Evolutionary conservation across 64 coral and sea anemone genomes (phyloP).

Genomic region (Hydrozoanthus tunicans): DNA sequence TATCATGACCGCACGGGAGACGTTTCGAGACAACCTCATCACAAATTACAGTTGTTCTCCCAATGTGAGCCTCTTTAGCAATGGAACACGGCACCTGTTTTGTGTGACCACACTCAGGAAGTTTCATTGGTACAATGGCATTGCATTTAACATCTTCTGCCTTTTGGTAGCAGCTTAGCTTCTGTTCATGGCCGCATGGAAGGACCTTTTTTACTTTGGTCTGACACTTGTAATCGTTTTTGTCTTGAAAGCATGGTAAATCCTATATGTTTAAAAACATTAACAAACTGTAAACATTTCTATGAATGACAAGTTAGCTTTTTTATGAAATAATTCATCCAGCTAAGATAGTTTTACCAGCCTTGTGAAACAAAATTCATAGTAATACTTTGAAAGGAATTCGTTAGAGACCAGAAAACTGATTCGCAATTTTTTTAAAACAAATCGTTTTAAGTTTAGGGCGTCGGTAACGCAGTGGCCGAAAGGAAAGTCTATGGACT

Average conservation of each 20-base stretch:
- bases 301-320: no score
- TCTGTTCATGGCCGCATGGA: constrained; percentile 52
- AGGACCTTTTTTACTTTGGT: constrained; percentile 47
- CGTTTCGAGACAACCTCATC: neutral
- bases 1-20: constrained; percentile 65
- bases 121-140: neutral
- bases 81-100: constrained; percentile 8
- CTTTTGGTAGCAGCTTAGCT: constrained; percentile 15
- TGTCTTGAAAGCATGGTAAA: constrained; percentile 14
- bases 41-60: constrained; percentile 8
- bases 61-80: neutral
- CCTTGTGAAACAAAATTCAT: no score
- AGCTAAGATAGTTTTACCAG: no score
- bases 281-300: no score
- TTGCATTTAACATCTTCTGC: constrained; percentile 2
- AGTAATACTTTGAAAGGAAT: no score
- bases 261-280: constrained; percentile 15
- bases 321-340: no score
- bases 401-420: no score
- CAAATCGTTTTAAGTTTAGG: no score
- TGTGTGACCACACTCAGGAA: constrained; percentile 56
- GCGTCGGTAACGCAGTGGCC: no score
- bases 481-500: no score
- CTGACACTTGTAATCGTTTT: constrained; percentile 24
- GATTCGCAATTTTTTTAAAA: no score